Evolutionary conservation across 2,888 invertebrate species (phyloP).

Genomic region (Camptogramma bilineatum): DNA sequence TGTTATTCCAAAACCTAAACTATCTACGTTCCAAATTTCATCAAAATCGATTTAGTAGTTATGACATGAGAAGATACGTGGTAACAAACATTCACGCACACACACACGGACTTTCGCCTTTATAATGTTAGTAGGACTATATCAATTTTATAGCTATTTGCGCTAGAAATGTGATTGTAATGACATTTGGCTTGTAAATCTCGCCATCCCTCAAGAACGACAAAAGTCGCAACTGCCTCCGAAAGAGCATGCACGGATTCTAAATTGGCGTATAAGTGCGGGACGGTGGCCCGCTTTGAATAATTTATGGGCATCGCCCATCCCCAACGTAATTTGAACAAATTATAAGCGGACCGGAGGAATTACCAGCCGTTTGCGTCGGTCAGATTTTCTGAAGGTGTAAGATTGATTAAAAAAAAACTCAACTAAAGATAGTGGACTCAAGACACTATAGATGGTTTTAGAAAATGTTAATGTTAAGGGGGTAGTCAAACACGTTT

Average conservation of each 20-base stretch:
- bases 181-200: slow-evolving; percentile 31
- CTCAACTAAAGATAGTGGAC: too few relatives aligned
- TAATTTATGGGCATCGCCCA: slow-evolving; percentile 51
- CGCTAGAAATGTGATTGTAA: slow-evolving; percentile 12
- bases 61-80: too few relatives aligned
- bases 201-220: slow-evolving; percentile 32
- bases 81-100: too few relatives aligned
- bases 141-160: background rate
- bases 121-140: too few relatives aligned
- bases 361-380: slow-evolving; percentile 41
- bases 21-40: too few relatives aligned
- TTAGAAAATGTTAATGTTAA: too few relatives aligned
- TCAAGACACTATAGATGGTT: too few relatives aligned
- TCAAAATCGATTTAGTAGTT: too few relatives aligned
- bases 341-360: slow-evolving; percentile 55
- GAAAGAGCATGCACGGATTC: slow-evolving; percentile 39
- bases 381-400: slow-evolving; percentile 19
- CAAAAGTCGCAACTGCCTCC: slow-evolving; percentile 31
- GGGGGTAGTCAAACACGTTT: too few relatives aligned
- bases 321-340: slow-evolving; percentile 52
- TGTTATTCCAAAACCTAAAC: too few relatives aligned
- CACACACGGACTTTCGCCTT: too few relatives aligned
- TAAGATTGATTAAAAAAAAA: background rate
- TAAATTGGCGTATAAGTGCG: slow-evolving; percentile 40
- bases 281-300: slow-evolving; percentile 50